Conservation (phyloP, 2,797 vertebrate species). For the Cuniculus paca region DNA sequence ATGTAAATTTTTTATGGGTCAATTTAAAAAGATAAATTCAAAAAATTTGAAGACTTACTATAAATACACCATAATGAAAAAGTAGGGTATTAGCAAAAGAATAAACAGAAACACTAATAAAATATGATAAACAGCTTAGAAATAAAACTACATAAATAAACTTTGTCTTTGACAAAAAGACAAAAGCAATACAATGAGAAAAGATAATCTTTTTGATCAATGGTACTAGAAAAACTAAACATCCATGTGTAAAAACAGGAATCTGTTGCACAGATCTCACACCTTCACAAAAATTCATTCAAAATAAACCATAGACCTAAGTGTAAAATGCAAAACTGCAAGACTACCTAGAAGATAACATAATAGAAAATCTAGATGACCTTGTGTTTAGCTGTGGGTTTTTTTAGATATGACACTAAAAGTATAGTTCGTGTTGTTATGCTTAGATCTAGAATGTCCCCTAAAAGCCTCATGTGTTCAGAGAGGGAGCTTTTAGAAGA, state of each 20-base stretch:
- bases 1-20: background rate
- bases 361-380: background rate
- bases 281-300: background rate
- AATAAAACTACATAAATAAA: slow-evolving; percentile 15
- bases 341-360: background rate
- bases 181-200: background rate
- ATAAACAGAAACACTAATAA: background rate
- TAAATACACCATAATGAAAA: background rate
- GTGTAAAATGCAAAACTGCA: background rate
- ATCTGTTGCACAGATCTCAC: background rate
- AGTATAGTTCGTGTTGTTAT: too few species aligned
- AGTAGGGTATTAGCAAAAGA: background rate
- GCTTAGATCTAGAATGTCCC: background rate
- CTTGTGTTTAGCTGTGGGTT: background rate
- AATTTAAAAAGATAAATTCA: background rate
- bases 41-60: background rate
- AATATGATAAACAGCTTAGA: background rate
- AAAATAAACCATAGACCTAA: background rate
- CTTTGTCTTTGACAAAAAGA: background rate
- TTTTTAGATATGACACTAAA: background rate
- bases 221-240: background rate
- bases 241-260: background rate
- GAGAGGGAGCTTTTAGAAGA: background rate
- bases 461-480: background rate
- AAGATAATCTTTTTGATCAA: background rate